These are phyloP conservation scores for Armadillidium nasatum DNA, from an alignment of 1,140 invertebrate species.

Conservation along the genomic window DNA sequence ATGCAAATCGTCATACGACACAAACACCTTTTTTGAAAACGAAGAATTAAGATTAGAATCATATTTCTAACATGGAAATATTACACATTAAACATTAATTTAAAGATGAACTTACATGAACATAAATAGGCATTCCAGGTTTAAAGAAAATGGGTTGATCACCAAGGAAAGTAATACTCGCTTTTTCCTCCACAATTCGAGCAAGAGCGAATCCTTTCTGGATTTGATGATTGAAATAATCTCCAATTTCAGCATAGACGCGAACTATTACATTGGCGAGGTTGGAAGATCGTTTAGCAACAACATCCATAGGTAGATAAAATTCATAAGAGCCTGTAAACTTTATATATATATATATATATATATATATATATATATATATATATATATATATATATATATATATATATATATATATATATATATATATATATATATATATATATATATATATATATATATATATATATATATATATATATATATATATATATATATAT, in stretches of 20 bases:
- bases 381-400: not conserved
- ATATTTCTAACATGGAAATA: not conserved
- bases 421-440: too few species aligned
- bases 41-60: not conserved
- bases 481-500: too few species aligned
- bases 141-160: constrained; percentile 55
- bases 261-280: constrained; percentile 30
- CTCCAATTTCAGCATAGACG: constrained; percentile 40
- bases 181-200: constrained; percentile 76
- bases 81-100: not conserved
- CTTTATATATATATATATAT: constrained; percentile 8
- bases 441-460: too few species aligned
- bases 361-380: constrained; percentile 22
- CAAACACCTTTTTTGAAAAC: not conserved
- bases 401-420: too few species aligned
- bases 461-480: too few species aligned
- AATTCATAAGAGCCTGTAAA: not conserved
- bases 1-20: constrained; percentile 71
- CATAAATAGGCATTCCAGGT: constrained; percentile 55
- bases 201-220: constrained; percentile 77
- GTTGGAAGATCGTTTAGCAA: not conserved
- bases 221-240: constrained; percentile 70
- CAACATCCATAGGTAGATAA: not conserved
- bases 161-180: constrained; percentile 62
- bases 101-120: constrained; percentile 50